These are phyloP conservation scores for Cichlasoma orientale DNA, from an alignment of 2,797 vertebrate genomes.

Conservation along the genomic window DNA sequence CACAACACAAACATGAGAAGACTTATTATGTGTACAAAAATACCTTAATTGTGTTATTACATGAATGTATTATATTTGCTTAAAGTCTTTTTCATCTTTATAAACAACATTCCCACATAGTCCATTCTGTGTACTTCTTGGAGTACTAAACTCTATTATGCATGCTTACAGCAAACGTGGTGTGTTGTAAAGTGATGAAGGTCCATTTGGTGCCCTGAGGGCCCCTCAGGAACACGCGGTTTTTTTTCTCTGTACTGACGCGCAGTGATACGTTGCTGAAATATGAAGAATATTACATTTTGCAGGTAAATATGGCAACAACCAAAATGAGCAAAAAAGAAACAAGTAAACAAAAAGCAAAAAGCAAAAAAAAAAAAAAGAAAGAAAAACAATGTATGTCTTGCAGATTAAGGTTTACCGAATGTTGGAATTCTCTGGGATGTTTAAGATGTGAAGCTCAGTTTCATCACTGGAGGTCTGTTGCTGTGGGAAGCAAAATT, in stretches of 20 bases:
- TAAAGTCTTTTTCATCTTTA: neutral
- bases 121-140: neutral
- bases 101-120: neutral
- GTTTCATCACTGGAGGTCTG: neutral
- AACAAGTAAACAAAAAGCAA: no score
- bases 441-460: constrained; percentile 80
- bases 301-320: neutral
- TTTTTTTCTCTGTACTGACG: constrained; percentile 1
- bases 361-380: no score
- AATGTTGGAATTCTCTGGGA: constrained; percentile 62
- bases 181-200: constrained; percentile 8
- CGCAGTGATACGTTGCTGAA: constrained; percentile 73
- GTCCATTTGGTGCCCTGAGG: constrained; percentile 77
- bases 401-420: constrained; percentile 62
- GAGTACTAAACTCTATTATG: neutral
- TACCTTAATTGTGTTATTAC: neutral
- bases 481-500: constrained; percentile 59
- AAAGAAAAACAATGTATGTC: neutral
- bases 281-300: constrained; percentile 12
- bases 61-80: neutral
- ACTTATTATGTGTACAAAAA: neutral
- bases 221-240: constrained; percentile 74
- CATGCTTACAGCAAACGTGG: constrained; percentile 64
- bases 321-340: neutral
- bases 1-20: neutral